Base-by-base conservation (phyloP, 2,797 vertebrate species). In the Chrysocyon brachyurus region DNA sequence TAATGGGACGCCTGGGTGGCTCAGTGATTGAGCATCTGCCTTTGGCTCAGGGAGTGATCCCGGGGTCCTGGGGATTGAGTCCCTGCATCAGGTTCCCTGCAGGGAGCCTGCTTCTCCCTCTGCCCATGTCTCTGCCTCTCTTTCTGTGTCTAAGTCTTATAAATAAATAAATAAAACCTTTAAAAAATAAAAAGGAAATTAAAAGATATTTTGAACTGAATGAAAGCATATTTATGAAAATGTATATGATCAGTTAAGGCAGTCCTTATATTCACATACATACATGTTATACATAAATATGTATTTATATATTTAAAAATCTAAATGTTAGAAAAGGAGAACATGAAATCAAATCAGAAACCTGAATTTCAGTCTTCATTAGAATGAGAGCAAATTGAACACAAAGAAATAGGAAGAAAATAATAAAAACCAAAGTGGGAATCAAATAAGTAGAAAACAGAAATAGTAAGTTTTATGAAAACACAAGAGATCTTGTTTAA, bases 181-280 rank as follows among this genome's bases (percentile, higher is more conserved):
- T 46, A 46, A 6, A 73, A 73, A 73, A 73, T 40, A 46, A 73
- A 9, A 73, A 17, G 17, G 8, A 46, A 73, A 75, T 8, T 46
- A 75, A 26, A 46, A 92, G 12, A 52, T 84, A 91, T 73, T 63
- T 92, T 54, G 31, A 92, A 92, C 5, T 75, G 24, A 57, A 91
- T 59, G 14, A 89, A 94, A 82, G 46, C 57, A 82, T 14, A 33
- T 66, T 86, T 86, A 86, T 57, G 61, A 86, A 86, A 86, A 92
- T 54, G 6, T 63, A 24, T 73, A 14, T 73, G 40, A 75, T 92
- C 40, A 87, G 52, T 56, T 87, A 59, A 36, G 33, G 24, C 40
- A 61, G 40, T 61, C n/a, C 28, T 86, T 86, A 63, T 85, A 77
- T 64, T 63, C 72, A 73, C 40, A 84, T 36, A 56, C n/a, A 56